Conservation (phyloP, 2,797 vertebrate genomes). For the Falco naumanni region DNA sequence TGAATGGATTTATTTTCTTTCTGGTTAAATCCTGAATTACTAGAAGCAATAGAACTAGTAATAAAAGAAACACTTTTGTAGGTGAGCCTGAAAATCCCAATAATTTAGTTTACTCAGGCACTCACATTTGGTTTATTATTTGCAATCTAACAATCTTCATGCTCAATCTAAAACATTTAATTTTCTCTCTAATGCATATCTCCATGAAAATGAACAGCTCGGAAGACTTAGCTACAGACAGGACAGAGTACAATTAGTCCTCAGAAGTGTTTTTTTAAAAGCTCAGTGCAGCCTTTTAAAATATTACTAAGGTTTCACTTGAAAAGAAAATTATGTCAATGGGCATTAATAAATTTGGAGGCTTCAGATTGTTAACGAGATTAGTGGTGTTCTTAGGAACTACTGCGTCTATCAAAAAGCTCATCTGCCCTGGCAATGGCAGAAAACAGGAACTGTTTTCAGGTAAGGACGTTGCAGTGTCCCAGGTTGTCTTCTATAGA, state of each 20-base stretch:
- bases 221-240: neutral
- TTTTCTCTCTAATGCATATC: constrained; percentile 1
- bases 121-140: neutral
- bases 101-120: neutral
- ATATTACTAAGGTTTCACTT: neutral
- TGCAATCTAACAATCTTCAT: neutral
- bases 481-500: neutral
- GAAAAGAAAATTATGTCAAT: neutral
- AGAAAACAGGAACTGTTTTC: neutral
- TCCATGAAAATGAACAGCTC: neutral
- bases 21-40: neutral
- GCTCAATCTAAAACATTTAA: neutral
- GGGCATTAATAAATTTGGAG: neutral
- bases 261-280: neutral
- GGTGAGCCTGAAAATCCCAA: neutral
- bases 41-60: neutral
- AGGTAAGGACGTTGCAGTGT: neutral
- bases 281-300: neutral
- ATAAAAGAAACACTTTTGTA: neutral
- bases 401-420: neutral
- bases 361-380: neutral
- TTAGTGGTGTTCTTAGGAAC: neutral
- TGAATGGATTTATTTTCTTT: neutral
- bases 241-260: neutral
- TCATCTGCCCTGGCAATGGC: neutral